Evolutionary conservation across 2,113 vertebrate species (phyloP).

Genomic region (Poeciliopsis prolifica): DNA sequence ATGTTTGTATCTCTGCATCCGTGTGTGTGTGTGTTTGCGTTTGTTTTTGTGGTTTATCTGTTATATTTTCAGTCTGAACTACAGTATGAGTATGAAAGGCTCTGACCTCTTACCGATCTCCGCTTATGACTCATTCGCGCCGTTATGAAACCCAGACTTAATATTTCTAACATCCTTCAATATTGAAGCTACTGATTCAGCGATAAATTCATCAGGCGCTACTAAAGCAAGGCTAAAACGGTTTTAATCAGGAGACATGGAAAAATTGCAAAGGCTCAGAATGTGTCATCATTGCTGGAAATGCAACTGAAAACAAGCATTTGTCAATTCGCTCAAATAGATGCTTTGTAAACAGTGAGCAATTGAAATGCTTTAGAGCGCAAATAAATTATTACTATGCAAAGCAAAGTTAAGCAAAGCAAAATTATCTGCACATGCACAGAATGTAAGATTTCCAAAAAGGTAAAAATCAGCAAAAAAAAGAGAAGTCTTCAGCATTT

Average conservation of each 20-base stretch:
- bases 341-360: neutral
- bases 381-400: neutral
- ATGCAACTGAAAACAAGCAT: neutral
- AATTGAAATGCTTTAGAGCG: neutral
- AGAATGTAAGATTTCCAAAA: neutral
- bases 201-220: slow-evolving; percentile 10
- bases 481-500: too few relatives aligned
- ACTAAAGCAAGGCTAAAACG: neutral
- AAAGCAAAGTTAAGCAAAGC: neutral
- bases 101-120: slow-evolving; percentile 62
- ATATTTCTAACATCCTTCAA: slow-evolving; percentile 72
- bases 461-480: neutral
- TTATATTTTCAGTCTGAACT: slow-evolving; percentile 46
- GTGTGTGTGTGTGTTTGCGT: neutral
- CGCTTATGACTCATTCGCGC: slow-evolving; percentile 73
- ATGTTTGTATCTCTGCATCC: neutral
- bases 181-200: slow-evolving; percentile 25
- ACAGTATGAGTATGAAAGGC: slow-evolving; percentile 47
- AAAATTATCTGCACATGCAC: neutral
- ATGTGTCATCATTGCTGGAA: neutral
- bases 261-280: neutral
- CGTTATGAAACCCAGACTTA: slow-evolving; percentile 59
- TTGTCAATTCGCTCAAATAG: neutral
- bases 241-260: neutral
- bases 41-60: slow-evolving; percentile 56